Conservation (phyloP, 1,140 invertebrate genomes). For the Drosophila sucinea region DNA sequence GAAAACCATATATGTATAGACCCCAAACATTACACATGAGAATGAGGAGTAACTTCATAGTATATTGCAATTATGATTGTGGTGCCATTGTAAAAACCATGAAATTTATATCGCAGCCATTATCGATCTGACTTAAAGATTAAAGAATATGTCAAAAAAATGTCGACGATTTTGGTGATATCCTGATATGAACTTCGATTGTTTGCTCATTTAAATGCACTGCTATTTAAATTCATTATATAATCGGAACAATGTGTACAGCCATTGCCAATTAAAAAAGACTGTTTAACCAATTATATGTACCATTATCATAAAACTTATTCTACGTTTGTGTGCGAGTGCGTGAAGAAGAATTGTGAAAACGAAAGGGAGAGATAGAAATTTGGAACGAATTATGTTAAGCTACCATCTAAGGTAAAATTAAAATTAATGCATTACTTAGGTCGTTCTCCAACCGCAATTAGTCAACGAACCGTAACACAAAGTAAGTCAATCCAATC, state of each 20-base stretch:
- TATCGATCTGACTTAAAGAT: not conserved
- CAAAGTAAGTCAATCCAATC: slow-evolving; percentile 11
- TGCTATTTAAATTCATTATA: slow-evolving; percentile 28
- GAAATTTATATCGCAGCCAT: not conserved
- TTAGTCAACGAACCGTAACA: slow-evolving; percentile 13
- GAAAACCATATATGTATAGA: too few relatives aligned
- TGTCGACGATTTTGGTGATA: not conserved
- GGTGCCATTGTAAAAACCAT: not conserved
- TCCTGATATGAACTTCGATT: not conserved
- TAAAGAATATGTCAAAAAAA: not conserved
- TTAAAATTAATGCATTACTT: slow-evolving; percentile 14
- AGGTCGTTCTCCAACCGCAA: slow-evolving; percentile 12
- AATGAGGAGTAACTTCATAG: not conserved
- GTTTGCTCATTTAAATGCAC: not conserved
- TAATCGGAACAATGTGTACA: slow-evolving; percentile 57
- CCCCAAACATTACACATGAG: not conserved
- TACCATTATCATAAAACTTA: slow-evolving; percentile 28
- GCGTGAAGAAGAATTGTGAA: slow-evolving; percentile 2
- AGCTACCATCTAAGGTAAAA: slow-evolving; percentile 5
- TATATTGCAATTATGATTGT: not conserved
- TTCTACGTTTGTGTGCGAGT: slow-evolving; percentile 17
- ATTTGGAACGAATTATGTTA: slow-evolving; percentile 32
- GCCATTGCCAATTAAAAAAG: slow-evolving; percentile 72
- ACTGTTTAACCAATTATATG: slow-evolving; percentile 63
- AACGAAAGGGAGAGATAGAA: slow-evolving; percentile 10